These are phyloP conservation scores for Macrostomum lignano DNA, from an alignment of 1,140 invertebrate species.

Conservation along the genomic window DNA sequence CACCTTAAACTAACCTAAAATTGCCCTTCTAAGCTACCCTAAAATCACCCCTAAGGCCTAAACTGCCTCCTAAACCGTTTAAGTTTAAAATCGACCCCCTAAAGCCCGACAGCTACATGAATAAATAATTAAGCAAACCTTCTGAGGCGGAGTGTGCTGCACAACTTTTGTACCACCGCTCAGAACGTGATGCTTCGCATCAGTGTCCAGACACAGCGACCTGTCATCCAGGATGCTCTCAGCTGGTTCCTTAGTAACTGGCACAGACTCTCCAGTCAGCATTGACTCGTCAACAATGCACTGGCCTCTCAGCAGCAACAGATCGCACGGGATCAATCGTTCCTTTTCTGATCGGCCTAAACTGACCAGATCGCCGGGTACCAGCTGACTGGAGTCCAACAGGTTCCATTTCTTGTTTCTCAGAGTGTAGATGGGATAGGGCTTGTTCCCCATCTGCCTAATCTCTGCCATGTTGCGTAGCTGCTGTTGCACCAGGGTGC, in stretches of 20 bases:
- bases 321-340: constrained; percentile 75
- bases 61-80: too few species aligned
- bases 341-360: constrained; percentile 31
- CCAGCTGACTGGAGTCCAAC: constrained; percentile 51
- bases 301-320: constrained; percentile 61
- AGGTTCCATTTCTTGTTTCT: constrained; percentile 66
- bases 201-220: neutral
- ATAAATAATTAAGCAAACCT: too few species aligned
- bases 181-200: neutral
- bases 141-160: constrained; percentile 23
- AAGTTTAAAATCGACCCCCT: too few species aligned
- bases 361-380: constrained; percentile 86
- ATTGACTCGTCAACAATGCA: constrained; percentile 93
- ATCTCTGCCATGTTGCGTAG: constrained; percentile 93
- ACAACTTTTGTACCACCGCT: constrained; percentile 11
- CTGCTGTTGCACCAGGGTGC: constrained; percentile 87
- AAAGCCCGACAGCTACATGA: too few species aligned
- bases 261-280: constrained; percentile 78
- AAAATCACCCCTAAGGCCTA: too few species aligned
- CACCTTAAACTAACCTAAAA: too few species aligned
- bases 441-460: constrained; percentile 94
- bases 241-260: constrained; percentile 57
- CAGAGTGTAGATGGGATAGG: constrained; percentile 53
- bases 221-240: neutral
- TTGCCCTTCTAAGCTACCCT: too few species aligned